Percentiles rank a stretch among this genome's conserved stretches.
Conservation (phyloP, 2,113 vertebrate species). For the Stegostoma tigrinum region DNA sequence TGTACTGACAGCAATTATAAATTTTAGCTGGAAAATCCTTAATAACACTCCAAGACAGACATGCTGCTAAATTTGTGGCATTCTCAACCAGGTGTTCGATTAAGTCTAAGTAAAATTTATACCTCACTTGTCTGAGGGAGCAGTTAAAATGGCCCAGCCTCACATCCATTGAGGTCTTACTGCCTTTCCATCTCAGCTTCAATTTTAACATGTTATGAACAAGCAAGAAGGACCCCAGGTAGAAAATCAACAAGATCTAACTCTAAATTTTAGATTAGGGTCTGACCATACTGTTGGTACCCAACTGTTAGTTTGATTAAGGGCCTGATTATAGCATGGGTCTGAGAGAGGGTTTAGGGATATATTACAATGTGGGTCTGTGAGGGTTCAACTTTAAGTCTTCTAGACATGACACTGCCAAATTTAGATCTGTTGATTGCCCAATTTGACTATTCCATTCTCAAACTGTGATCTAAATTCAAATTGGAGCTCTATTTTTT, state of each 20-base stretch:
- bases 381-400: not conserved
- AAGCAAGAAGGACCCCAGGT: not conserved
- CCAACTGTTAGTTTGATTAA: too few species aligned
- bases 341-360: too few species aligned
- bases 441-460: not conserved
- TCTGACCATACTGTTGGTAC: too few species aligned
- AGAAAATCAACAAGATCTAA: not conserved
- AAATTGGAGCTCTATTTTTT: not conserved
- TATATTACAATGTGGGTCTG: too few species aligned
- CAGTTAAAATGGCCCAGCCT: not conserved
- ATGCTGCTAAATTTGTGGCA: not conserved
- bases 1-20: not conserved
- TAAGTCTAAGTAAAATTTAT: not conserved
- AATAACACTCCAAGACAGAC: not conserved
- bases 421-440: not conserved
- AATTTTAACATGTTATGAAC: not conserved
- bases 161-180: not conserved
- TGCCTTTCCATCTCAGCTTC: not conserved
- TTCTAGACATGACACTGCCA: not conserved
- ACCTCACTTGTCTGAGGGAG: not conserved
- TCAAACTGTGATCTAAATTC: not conserved
- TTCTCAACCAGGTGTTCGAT: not conserved
- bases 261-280: not conserved
- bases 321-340: too few species aligned
- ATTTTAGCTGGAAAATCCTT: not conserved